These are phyloP conservation scores for Sternotherus odoratus DNA, from an alignment of 2,797 vertebrate genomes.

Conservation along the genomic window DNA sequence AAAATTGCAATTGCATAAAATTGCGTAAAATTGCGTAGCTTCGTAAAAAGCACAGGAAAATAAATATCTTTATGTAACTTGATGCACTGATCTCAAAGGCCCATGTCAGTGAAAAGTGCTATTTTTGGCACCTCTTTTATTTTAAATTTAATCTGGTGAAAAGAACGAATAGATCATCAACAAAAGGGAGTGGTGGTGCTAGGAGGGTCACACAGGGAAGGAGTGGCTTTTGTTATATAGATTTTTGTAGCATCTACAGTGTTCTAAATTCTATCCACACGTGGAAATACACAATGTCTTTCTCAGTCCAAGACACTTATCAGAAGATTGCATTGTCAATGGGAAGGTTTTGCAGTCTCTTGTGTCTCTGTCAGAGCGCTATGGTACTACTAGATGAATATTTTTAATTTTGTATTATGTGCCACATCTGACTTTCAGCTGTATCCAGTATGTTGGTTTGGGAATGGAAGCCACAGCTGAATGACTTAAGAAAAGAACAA, in stretches of 20 bases:
- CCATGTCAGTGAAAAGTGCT: neutral
- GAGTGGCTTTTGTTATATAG: neutral
- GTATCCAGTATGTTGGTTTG: neutral
- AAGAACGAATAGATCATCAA: neutral
- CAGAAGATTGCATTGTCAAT: neutral
- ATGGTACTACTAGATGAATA: neutral
- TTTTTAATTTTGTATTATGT: constrained; percentile 41
- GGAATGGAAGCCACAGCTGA: constrained; percentile 47
- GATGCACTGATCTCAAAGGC: neutral
- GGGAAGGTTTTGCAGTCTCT: neutral
- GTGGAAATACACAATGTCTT: neutral
- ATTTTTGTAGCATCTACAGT: neutral
- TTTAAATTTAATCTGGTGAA: neutral
- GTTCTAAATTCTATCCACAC: neutral
- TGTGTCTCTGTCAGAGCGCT: neutral
- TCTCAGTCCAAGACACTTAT: neutral
- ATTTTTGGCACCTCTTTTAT: neutral
- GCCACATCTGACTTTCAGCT: constrained; percentile 31
- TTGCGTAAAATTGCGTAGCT: neutral
- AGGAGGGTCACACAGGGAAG: neutral
- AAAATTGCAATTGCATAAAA: no score
- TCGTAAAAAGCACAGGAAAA: neutral
- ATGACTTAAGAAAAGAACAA: constrained; percentile 14
- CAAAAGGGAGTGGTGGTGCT: rapidly evolving
- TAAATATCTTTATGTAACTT: rapidly evolving